Percentiles rank a stretch among this genome's conserved stretches.
phyloP scores from a whole-genome alignment of 2,888 invertebrate species.

The Apantesis nais region DNA sequence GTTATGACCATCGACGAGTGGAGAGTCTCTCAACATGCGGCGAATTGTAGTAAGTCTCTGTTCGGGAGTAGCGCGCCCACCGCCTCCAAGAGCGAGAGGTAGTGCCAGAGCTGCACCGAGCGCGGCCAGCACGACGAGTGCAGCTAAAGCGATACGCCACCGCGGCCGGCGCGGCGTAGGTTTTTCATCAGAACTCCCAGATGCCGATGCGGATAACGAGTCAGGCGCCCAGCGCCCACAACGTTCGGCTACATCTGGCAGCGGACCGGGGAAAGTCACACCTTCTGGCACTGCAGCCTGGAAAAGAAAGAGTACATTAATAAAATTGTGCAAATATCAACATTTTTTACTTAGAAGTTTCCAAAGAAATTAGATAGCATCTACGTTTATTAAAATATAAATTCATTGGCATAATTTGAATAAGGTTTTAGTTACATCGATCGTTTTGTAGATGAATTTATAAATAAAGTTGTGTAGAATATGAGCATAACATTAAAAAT shows the following conservation, averaged over 20 bases:
- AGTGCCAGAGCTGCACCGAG: constrained; percentile 86
- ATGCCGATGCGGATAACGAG: constrained; percentile 79
- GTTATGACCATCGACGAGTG: constrained; percentile 93
- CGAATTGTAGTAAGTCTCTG: constrained; percentile 88
- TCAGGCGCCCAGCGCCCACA: constrained; percentile 83
- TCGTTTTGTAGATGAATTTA: too few species aligned
- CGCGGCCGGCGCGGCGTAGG: constrained; percentile 82
- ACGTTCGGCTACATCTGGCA: constrained; percentile 83
- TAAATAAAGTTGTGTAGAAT: neutral
- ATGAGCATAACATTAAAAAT: too few species aligned
- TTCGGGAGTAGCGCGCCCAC: constrained; percentile 83
- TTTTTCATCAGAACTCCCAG: constrained; percentile 82
- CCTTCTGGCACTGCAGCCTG: constrained; percentile 82
- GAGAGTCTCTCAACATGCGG: constrained; percentile 88
- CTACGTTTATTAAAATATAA: neutral
- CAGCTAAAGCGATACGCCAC: constrained; percentile 85
- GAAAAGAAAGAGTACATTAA: constrained; percentile 48
- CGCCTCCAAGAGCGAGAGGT: constrained; percentile 82
- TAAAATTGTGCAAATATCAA: neutral
- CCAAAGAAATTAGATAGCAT: neutral
- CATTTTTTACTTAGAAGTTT: neutral
- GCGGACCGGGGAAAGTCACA: constrained; percentile 81
- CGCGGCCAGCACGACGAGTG: constrained; percentile 85
- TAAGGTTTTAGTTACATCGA: too few species aligned
- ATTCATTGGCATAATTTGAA: too few species aligned